These are phyloP conservation scores for Porites australiensis DNA, from an alignment of 64 coral and sea anemone genomes.

Conservation along the genomic window DNA sequence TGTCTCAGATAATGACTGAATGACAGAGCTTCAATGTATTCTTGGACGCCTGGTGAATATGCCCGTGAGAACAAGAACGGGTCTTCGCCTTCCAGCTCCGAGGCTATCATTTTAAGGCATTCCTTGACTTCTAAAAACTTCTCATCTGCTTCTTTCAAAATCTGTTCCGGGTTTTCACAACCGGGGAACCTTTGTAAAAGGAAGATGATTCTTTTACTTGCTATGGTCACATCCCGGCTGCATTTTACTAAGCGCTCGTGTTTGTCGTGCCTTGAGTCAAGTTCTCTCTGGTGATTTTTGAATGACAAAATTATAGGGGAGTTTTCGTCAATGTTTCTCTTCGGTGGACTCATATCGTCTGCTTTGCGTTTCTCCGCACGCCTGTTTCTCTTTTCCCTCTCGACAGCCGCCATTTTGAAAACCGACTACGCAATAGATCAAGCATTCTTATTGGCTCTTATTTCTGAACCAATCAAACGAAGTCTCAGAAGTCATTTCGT, in stretches of 20 bases:
- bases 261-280: slow-evolving; percentile 65
- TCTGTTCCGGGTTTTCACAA: slow-evolving; percentile 16
- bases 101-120: slow-evolving; percentile 64
- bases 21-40: slow-evolving; percentile 72
- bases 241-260: slow-evolving; percentile 73
- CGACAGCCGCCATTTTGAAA: slow-evolving; percentile 13
- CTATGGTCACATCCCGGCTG: slow-evolving; percentile 73
- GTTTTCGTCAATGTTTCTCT: slow-evolving; percentile 39
- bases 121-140: slow-evolving; percentile 65
- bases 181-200: slow-evolving; percentile 54
- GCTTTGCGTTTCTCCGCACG: background rate
- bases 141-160: slow-evolving; percentile 61
- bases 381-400: background rate
- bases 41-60: slow-evolving; percentile 69
- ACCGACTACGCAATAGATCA: background rate
- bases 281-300: slow-evolving; percentile 39
- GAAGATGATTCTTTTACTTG: slow-evolving; percentile 66
- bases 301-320: slow-evolving; percentile 60
- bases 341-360: background rate
- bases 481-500: background rate
- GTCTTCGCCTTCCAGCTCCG: slow-evolving; percentile 64
- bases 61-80: slow-evolving; percentile 54
- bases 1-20: slow-evolving; percentile 62
- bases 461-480: slow-evolving; percentile 6
- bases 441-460: background rate